Evolutionary conservation across 92 coral and sea anemone species (phyloP).

Genomic region (Diadumene lineata): DNA sequence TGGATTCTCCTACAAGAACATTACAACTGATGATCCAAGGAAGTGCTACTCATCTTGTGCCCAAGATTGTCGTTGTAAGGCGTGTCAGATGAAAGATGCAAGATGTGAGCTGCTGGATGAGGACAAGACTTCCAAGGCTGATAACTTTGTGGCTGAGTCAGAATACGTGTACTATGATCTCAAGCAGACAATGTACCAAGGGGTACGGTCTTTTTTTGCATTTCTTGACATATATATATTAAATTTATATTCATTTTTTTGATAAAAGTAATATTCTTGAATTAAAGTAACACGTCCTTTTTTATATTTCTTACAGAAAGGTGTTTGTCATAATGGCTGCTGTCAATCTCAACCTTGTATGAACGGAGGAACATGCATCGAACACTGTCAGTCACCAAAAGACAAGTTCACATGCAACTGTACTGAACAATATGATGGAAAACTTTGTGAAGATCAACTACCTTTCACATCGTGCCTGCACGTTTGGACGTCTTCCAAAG

Average conservation of each 20-base stretch:
- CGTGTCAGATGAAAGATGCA: slow-evolving; percentile 43
- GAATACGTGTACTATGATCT: slow-evolving; percentile 22
- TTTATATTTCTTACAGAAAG: slow-evolving; percentile 4
- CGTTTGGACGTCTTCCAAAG: not conserved
- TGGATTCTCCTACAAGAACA: slow-evolving; percentile 35
- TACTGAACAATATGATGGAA: slow-evolving; percentile 8
- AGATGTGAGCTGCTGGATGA: slow-evolving; percentile 46
- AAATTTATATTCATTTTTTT: too few species aligned
- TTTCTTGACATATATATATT: too few species aligned
- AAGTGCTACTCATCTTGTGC: slow-evolving; percentile 33
- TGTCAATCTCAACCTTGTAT: slow-evolving; percentile 37
- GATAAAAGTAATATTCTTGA: too few species aligned
- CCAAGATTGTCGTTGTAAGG: slow-evolving; percentile 47
- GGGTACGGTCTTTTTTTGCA: too few species aligned
- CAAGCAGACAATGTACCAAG: slow-evolving; percentile 7
- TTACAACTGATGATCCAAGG: slow-evolving; percentile 26
- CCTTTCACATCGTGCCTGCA: slow-evolving; percentile 17
- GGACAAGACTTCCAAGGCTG: slow-evolving; percentile 33
- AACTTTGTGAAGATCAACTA: slow-evolving; percentile 15
- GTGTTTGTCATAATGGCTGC: slow-evolving; percentile 29
- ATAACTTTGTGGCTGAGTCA: slow-evolving; percentile 2
- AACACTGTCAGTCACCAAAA: slow-evolving; percentile 24
- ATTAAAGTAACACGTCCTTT: too few species aligned
- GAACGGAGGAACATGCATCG: slow-evolving; percentile 47
- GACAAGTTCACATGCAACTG: slow-evolving; percentile 34